These are phyloP conservation scores for Alethe diademata DNA, from an alignment of 2,113 vertebrate species.

Conservation along the genomic window DNA sequence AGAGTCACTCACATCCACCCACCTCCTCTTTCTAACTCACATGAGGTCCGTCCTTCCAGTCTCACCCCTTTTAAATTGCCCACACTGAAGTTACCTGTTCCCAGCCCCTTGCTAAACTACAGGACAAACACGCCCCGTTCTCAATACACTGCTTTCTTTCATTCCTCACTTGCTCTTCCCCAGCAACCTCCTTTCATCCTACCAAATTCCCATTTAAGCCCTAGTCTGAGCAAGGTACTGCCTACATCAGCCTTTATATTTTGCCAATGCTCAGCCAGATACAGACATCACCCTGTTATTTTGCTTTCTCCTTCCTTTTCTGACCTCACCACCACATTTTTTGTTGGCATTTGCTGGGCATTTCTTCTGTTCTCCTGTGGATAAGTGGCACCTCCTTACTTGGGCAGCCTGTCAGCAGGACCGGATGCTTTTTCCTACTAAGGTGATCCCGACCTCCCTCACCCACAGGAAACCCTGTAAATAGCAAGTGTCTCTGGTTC, in stretches of 20 bases:
- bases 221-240: not conserved
- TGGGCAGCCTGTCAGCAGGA: not conserved
- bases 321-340: not conserved
- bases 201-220: not conserved
- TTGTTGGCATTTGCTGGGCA: not conserved
- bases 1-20: not conserved
- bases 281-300: not conserved
- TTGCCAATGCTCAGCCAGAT: fast-evolving
- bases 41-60: not conserved
- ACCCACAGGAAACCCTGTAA: fast-evolving
- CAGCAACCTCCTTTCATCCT: not conserved
- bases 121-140: fast-evolving
- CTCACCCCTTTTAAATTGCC: not conserved
- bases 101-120: not conserved
- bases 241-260: not conserved
- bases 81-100: not conserved
- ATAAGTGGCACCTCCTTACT: not conserved
- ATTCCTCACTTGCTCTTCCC: not conserved
- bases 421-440: not conserved
- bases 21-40: not conserved
- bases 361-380: not conserved
- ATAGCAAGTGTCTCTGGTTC: not conserved
- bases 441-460: not conserved
- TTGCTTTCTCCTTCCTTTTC: not conserved
- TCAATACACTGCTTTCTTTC: not conserved